Percentiles rank a stretch among this genome's conserved stretches.
Conservation (phyloP, 2,797 vertebrate species). For the Pteronotus mesoamericanus region DNA sequence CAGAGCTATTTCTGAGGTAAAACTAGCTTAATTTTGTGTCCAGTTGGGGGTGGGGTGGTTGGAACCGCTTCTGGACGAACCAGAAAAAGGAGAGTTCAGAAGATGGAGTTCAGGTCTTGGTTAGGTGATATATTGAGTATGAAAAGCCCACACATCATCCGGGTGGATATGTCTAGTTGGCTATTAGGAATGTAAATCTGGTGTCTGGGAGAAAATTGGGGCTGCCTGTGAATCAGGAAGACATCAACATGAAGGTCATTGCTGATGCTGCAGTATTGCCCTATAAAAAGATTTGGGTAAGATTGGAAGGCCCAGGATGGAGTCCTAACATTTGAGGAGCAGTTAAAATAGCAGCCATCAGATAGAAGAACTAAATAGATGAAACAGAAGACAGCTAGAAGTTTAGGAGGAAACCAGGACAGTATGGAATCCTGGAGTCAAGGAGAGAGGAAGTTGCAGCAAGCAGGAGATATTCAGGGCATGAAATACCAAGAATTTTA, state of each 20-base stretch:
- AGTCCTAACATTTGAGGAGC: background rate
- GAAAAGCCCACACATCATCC: background rate
- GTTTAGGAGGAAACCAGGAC: background rate
- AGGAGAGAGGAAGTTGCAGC: background rate
- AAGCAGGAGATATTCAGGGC: background rate
- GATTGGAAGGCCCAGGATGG: background rate
- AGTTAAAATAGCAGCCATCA: background rate
- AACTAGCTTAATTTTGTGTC: background rate
- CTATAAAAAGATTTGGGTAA: background rate
- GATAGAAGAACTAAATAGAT: background rate
- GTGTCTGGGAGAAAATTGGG: background rate
- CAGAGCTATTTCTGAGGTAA: background rate
- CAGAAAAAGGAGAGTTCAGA: background rate
- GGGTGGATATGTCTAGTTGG: background rate
- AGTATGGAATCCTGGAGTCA: background rate
- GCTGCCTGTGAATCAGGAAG: background rate
- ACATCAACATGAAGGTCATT: background rate
- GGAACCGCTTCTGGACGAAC: background rate
- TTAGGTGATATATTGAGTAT: background rate
- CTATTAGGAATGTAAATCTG: background rate
- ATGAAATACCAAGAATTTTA: background rate
- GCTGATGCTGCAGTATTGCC: background rate
- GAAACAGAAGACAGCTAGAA: background rate
- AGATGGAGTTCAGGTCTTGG: background rate
- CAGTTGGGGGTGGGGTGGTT: background rate